Evolutionary conservation across 2,113 vertebrate species (phyloP), one percentile per base, ranked within the genome.

Genomic region (Bubalus kerabau): DNA sequence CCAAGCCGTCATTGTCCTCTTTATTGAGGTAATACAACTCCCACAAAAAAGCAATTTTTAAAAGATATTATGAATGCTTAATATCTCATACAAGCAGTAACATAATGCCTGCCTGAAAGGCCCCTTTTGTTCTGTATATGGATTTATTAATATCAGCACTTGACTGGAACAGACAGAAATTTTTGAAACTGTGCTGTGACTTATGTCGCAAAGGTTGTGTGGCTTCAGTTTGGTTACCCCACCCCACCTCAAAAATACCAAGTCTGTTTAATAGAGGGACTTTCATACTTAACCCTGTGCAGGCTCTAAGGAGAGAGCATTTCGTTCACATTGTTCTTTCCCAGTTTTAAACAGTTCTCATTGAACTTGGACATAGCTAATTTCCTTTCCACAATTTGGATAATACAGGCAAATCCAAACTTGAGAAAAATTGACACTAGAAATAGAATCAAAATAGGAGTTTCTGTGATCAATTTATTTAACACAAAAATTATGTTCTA

Each of bases 231-330:
- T 32, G 40, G 59, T 13, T 4, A 78, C 8, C 21, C 23, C 19
- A 4, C 3, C 14, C 5, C 0, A 0, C 2, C 16, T 19, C 43
- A n/a, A 21, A 43, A 76, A 24, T 4, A 67, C 10, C 36, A 89
- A 83, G 15, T 84, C 24, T 54, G 5, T 54, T 62, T 84, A 17
- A 57, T 11, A 84, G n/a, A 88, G 11, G 32, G 21, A 28, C 3
- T 80, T 86, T 52, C 10, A 83, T 85, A 57, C 26, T 94, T 46
- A 30, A 32, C 28, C n/a, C 59, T 80, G 16, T 52, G 36, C 30
- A 62, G 17, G 2, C 50, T 57, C 83, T 67, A 82, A 14, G 15
- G 50, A 59, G 36, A 67, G 24, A 94, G 2, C 26, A 71, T 59
- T 89, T 83, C 52, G 32, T 83, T 89, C 54, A 48, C 17, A 19